Conservation (phyloP, 2,888 invertebrate species). For the Pycnomerus fuliginosus region DNA sequence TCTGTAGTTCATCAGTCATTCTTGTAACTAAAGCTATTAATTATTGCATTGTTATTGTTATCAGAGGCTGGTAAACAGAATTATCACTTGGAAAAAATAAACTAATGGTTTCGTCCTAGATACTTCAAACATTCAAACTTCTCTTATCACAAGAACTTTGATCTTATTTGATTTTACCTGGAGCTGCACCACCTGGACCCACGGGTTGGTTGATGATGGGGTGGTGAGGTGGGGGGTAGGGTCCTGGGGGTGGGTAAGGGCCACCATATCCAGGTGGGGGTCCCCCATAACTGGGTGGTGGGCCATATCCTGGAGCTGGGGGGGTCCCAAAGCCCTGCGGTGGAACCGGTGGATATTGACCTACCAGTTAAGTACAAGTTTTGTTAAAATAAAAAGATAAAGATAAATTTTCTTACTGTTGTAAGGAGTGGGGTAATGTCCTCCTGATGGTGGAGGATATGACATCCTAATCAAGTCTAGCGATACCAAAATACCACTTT, state of each 20-base stretch:
- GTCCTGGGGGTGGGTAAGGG: conserved; percentile 34
- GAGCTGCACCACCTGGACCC: conserved; percentile 10
- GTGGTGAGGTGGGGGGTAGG: conserved; percentile 36
- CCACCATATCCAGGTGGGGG: conserved; percentile 33
- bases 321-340: conserved; percentile 33
- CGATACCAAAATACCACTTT: no score
- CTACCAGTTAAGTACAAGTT: conserved; percentile 6
- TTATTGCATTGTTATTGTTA: conserved; percentile 10
- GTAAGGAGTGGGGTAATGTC: conserved; percentile 10
- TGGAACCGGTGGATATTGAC: conserved; percentile 26
- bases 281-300: conserved; percentile 28
- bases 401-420: conserved; percentile 10
- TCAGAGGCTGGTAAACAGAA: neutral
- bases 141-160: conserved; percentile 6
- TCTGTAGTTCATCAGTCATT: conserved; percentile 35
- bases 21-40: conserved; percentile 27
- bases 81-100: conserved; percentile 1
- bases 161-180: conserved; percentile 24
- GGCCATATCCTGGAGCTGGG: conserved; percentile 38
- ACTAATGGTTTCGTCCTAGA: conserved; percentile 17
- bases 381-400: neutral
- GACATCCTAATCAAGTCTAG: no score
- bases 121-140: neutral
- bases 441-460: conserved; percentile 14
- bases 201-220: conserved; percentile 18